A percentile compares a stretch with the other conserved stretches of the same genome.
These are phyloP conservation scores for Echeneis naucrates DNA, from an alignment of 2,797 vertebrate genomes.

Conservation along the genomic window DNA sequence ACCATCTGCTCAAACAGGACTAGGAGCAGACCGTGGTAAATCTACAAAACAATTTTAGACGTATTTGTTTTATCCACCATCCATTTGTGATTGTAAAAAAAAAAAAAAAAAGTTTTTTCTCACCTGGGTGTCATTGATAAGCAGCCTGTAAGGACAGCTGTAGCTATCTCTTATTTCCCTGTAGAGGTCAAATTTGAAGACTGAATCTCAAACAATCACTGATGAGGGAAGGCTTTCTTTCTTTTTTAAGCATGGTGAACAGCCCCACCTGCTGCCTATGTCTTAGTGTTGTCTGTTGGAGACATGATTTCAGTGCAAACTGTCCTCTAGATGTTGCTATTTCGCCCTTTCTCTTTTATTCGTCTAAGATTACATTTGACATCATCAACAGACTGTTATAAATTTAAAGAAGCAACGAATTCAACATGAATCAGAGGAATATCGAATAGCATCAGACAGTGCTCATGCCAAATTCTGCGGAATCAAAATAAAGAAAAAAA, in stretches of 20 bases:
- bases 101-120: too few species aligned
- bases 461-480: background rate
- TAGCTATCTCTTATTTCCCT: slow-evolving; percentile 38
- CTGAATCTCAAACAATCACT: slow-evolving; percentile 58
- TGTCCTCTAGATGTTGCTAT: slow-evolving; percentile 46
- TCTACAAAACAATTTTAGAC: slow-evolving; percentile 3
- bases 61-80: slow-evolving; percentile 9
- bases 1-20: slow-evolving; percentile 28
- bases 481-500: background rate
- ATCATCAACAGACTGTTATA: background rate
- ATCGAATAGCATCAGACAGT: background rate
- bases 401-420: background rate
- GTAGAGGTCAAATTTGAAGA: slow-evolving; percentile 74
- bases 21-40: slow-evolving; percentile 4
- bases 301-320: too few species aligned
- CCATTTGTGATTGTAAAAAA: background rate
- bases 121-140: background rate
- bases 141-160: slow-evolving; percentile 20
- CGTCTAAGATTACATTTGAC: background rate
- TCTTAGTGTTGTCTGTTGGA: background rate
- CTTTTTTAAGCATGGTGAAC: slow-evolving; percentile 67
- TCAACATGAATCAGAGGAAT: background rate
- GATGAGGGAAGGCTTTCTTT: slow-evolving; percentile 42
- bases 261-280: slow-evolving; percentile 77
- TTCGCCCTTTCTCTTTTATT: background rate